Evolutionary conservation across 2,797 vertebrate genomes (phyloP), one percentile per base, ranked within the genome.

Genomic region (Capromys pilorides): DNA sequence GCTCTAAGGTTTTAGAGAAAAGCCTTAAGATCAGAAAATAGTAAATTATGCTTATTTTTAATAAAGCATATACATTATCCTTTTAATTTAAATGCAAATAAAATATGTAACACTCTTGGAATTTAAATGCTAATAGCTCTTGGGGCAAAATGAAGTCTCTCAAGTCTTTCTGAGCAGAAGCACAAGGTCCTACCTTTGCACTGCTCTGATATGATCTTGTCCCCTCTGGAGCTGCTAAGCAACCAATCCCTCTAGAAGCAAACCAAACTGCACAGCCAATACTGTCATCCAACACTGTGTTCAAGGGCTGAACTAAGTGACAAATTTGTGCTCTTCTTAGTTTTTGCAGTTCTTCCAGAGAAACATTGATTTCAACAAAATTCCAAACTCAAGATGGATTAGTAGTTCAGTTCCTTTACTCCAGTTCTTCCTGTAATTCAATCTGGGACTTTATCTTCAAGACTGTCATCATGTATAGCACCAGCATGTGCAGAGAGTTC

Each of bases 221-320:
- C 67, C 97, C 97, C 45, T 94, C 85, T 51, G 97, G 97, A 18
- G 97, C 98, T 13, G 13, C 85, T 64, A 99, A 33, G 71, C 98
- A 88, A 8, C 99, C 99, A 0, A 59, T 87, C 86, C 99, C 99
- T 97, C 99, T 98, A 6, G 99, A 98, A 39, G 99, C 99, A 96
- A 99, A 99, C 99, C 99, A 99, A 96, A 99, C 98, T 0, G 99
- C 99, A 95, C 99, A 99, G 39, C 99, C 99, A 54, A 99, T 99
- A 96, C 99, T 99, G 96, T 99, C 99, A 87, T 99, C 99, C 22
- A 99, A 98, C 94, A 99, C 99, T 0, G 99, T 99, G 39, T 99
- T 98, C 97, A 99, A 97, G 0, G 99, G 99, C 93, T 99, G 97
- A 92, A 99, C 98, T 94, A 99, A 91, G n/a, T 99, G 98, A 90